Evolutionary conservation across 2,797 vertebrate genomes (phyloP), one percentile per base, ranked within the genome.

Genomic region (Coregonus suidteri): DNA sequence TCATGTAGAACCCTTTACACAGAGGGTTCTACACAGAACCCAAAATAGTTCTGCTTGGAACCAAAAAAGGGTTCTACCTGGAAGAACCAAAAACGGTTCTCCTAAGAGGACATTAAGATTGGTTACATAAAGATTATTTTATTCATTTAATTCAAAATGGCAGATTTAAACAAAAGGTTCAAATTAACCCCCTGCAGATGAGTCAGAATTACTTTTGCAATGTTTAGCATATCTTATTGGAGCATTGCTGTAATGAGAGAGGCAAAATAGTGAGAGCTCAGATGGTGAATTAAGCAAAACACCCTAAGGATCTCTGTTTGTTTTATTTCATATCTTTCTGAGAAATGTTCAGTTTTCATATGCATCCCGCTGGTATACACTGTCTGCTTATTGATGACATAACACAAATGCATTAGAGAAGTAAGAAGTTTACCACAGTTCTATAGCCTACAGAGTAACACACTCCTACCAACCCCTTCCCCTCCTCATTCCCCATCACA

Each of bases 161-260:
- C 62, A 76, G 82, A 82, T 75, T 7, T 74, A 75, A 84, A 83
- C 79, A 1, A 51, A 83, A 82, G 59, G 20, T 70, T 76, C 82
- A 76, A 6, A 25, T 20, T 25, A 9, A 25, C 9, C 59, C 20
- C 70, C 72, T 83, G 79, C 69, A 88, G 85, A 86, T 88, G 13
- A 81, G 71, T 6, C 70, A 30, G 56, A 54, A 74, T 77, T 62
- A 68, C 52, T 15, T 1, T 0, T 81, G 87, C 85, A 74, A 73
- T 79, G 70, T 83, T 84, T 82, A 81, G 37, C 69, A 51, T 71
- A 85, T 77, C 76, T 86, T 85, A 75, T 81, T 79, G 13, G 69
- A 75, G 76, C 73, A 77, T 84, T 64, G 20, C 59, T 64, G 7
- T 13, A 18, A 80, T 81, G 80, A 11, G 70, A 53, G 20, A 75